A percentile compares a stretch with the other conserved stretches of the same genome.
phyloP scores from a whole-genome alignment of 2,113 vertebrate species.

The Casuarius casuarius region DNA sequence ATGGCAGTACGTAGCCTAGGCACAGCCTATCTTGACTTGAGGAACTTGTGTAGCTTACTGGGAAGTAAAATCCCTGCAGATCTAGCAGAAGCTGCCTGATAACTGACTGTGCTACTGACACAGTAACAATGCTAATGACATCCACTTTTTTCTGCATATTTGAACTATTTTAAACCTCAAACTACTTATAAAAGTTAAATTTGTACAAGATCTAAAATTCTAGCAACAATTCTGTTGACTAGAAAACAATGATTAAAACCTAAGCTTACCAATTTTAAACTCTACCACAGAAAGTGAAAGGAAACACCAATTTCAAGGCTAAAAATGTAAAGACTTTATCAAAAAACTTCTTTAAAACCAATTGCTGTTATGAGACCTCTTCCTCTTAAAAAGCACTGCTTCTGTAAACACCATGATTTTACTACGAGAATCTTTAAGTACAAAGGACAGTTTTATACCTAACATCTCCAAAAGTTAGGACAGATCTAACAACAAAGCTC shows the following conservation, averaged over 20 bases:
- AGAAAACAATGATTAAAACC: background rate
- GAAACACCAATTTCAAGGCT: background rate
- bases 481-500: background rate
- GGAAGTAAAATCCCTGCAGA: background rate
- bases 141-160: background rate
- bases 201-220: background rate
- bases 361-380: rapidly evolving
- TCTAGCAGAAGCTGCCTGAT: background rate
- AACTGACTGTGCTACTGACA: background rate
- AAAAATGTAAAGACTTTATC: background rate
- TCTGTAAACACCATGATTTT: rapidly evolving
- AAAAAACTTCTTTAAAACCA: background rate
- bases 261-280: background rate
- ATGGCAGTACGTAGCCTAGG: background rate
- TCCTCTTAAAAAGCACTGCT: background rate
- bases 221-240: background rate
- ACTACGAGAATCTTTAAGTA: background rate
- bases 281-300: rapidly evolving
- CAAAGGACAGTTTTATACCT: background rate
- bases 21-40: background rate
- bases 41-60: background rate
- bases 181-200: background rate
- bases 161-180: background rate
- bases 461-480: background rate
- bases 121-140: background rate